Percentiles rank a stretch among this genome's conserved stretches.
phyloP scores from a whole-genome alignment of 35 echinoderm and acorn worm species.

The Eucidaris tribuloides region DNA sequence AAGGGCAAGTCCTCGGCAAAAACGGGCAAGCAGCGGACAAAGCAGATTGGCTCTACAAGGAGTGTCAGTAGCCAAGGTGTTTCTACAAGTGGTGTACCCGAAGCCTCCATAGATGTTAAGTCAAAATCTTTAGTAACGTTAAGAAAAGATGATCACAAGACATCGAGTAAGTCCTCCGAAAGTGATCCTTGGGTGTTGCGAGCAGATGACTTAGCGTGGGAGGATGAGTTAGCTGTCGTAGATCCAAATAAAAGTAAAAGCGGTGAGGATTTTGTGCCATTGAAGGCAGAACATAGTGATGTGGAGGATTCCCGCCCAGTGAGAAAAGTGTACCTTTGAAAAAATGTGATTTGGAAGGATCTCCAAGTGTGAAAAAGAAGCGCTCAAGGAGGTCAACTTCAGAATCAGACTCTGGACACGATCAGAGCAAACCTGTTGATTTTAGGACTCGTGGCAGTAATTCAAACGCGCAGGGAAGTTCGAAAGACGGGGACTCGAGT shows the following conservation, averaged over 20 bases:
- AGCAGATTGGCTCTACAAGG: background rate
- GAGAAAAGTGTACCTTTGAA: background rate
- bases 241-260: no score
- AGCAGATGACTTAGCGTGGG: slow-evolving; percentile 8
- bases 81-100: background rate
- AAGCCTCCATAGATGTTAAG: background rate
- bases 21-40: slow-evolving; percentile 2
- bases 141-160: background rate
- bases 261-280: background rate
- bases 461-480: background rate
- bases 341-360: background rate
- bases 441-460: slow-evolving; percentile 6
- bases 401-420: slow-evolving; percentile 13
- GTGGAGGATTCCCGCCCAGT: background rate
- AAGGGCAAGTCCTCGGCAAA: slow-evolving; percentile 18
- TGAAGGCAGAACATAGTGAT: background rate
- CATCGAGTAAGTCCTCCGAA: background rate
- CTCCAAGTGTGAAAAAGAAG: background rate
- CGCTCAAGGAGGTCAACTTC: slow-evolving; percentile 3
- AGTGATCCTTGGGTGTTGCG: slow-evolving; percentile 21
- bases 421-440: background rate
- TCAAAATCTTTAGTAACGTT: background rate
- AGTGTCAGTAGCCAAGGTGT: slow-evolving; percentile 19
- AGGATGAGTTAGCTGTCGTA: slow-evolving; percentile 2
- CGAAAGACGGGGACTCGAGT: background rate